A percentile compares a stretch with the other conserved stretches of the same genome.
Conservation (phyloP, 2,797 vertebrate genomes). For the Acanthornis magna region DNA sequence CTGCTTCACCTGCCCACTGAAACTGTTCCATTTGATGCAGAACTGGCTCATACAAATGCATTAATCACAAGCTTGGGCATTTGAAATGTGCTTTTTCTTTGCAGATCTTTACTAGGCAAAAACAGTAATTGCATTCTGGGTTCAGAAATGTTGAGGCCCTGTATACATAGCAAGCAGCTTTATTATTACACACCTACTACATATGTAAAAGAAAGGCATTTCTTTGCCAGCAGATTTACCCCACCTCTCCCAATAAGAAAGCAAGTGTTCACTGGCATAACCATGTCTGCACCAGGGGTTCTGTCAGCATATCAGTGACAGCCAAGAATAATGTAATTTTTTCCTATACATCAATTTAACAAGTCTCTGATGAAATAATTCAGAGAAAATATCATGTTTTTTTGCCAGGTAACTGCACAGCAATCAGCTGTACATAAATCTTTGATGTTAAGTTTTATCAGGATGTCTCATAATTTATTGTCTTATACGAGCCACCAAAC, state of each 20-base stretch:
- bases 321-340: not conserved
- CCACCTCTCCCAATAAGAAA: not conserved
- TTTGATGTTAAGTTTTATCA: not conserved
- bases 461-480: not conserved
- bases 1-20: not conserved
- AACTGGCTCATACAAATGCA: not conserved
- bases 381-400: not conserved
- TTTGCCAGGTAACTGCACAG: not conserved
- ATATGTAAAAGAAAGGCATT: not conserved
- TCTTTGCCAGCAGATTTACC: not conserved
- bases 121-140: not conserved
- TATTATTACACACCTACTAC: not conserved
- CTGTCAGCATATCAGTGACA: not conserved
- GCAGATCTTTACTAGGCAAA: not conserved
- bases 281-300: not conserved
- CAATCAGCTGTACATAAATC: not conserved
- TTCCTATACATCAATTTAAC: not conserved
- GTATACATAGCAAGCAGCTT: not conserved
- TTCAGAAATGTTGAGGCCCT: not conserved
- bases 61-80: not conserved
- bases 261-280: not conserved
- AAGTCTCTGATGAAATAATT: not conserved
- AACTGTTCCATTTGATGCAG: not conserved
- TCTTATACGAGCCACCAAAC: not conserved
- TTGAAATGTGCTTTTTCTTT: not conserved